These are phyloP conservation scores for Phocoena phocoena DNA, from an alignment of 2,113 vertebrate species.

Conservation along the genomic window DNA sequence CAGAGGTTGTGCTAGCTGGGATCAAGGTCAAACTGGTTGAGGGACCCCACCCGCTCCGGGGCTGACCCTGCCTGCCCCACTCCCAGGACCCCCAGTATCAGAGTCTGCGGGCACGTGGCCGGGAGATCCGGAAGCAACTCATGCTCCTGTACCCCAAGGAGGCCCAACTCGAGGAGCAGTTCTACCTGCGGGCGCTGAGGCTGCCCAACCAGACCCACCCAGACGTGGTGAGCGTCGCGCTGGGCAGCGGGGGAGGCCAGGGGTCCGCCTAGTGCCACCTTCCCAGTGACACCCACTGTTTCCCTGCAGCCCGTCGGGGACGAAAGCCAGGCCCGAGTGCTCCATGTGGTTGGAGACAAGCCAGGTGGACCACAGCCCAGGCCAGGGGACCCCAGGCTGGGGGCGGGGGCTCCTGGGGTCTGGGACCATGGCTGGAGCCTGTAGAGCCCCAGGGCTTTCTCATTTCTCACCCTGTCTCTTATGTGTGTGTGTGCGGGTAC, in stretches of 20 bases:
- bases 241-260: accelerated
- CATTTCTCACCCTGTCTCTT: not conserved
- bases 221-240: conserved; percentile 84
- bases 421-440: not conserved
- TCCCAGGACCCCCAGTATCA: conserved; percentile 85
- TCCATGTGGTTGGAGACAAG: conserved; percentile 90
- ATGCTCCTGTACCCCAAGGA: conserved; percentile 81
- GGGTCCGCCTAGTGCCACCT: accelerated
- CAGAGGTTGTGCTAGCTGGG: not conserved
- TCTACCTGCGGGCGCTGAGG: conserved; percentile 87
- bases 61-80: not conserved
- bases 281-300: not conserved
- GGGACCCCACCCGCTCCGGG: not conserved
- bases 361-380: conserved; percentile 83
- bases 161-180: conserved; percentile 84
- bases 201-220: conserved; percentile 94
- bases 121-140: conserved; percentile 86
- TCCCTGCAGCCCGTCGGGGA: conserved; percentile 89
- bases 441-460: not conserved
- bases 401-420: not conserved
- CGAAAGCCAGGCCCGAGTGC: conserved; percentile 89
- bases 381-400: not conserved
- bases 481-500: not conserved
- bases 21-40: not conserved
- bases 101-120: conserved; percentile 82